Conservation (phyloP, 2,113 vertebrate species). For the Galemys pyrenaicus region DNA sequence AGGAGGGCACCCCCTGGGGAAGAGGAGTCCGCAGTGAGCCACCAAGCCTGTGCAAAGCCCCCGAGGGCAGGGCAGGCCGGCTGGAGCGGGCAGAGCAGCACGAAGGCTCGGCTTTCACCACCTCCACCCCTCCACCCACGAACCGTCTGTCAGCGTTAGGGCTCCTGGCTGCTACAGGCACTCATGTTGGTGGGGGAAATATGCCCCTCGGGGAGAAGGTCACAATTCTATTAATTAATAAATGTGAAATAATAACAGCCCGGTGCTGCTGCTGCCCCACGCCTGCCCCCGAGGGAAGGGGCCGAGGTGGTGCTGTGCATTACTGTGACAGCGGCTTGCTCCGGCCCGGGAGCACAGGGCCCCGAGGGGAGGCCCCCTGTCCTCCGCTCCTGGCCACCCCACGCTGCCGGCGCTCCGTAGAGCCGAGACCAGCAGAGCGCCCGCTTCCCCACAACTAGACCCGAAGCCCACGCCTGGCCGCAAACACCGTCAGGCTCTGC, state of each 20-base stretch:
- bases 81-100: neutral
- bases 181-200: neutral
- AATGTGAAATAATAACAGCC: neutral
- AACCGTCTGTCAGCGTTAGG: neutral
- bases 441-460: too few relatives aligned
- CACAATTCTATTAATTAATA: fast-evolving
- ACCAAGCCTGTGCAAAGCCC: neutral
- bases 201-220: neutral
- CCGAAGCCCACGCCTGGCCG: neutral
- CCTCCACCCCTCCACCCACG: neutral
- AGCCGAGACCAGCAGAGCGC: too few relatives aligned
- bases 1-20: too few relatives aligned
- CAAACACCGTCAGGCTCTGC: neutral
- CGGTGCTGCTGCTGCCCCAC: neutral
- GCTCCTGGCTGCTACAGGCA: neutral
- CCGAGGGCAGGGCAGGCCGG: too few relatives aligned
- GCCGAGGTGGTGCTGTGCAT: too few relatives aligned
- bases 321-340: too few relatives aligned
- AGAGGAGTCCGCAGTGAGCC: neutral
- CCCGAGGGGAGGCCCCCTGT: too few relatives aligned
- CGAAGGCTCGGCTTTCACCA: neutral
- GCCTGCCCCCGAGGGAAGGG: too few relatives aligned
- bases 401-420: neutral
- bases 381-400: neutral
- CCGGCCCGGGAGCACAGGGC: neutral